phyloP scores from a whole-genome alignment of 2,113 vertebrate genomes.

The Cricetomys ansorgei region DNA sequence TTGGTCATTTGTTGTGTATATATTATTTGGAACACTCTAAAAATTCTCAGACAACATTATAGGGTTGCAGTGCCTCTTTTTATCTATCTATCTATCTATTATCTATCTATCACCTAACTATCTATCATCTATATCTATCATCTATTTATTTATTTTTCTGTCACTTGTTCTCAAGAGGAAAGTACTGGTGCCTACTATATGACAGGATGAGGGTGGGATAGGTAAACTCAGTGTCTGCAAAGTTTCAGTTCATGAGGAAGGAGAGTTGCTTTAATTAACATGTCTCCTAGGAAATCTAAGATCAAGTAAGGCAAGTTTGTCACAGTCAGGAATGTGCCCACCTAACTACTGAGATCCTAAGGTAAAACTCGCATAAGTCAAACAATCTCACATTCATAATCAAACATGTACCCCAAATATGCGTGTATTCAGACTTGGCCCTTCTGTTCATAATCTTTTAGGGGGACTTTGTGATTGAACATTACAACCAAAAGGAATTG shows the following conservation, averaged over 20 bases:
- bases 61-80: slow-evolving; percentile 58
- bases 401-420: slow-evolving; percentile 74
- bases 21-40: slow-evolving; percentile 77
- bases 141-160: slow-evolving; percentile 34
- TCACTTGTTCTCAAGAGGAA: slow-evolving; percentile 73
- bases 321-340: slow-evolving; percentile 80
- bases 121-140: background rate
- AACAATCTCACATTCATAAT: slow-evolving; percentile 75
- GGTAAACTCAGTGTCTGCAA: slow-evolving; percentile 52
- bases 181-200: slow-evolving; percentile 64
- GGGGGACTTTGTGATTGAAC: background rate
- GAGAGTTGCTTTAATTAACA: slow-evolving; percentile 86
- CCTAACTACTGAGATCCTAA: slow-evolving; percentile 85
- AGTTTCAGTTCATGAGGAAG: slow-evolving; percentile 81
- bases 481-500: slow-evolving; percentile 53
- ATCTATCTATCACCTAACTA: background rate
- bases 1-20: slow-evolving; percentile 80
- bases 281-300: slow-evolving; percentile 84
- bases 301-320: slow-evolving; percentile 81
- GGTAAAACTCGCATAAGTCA: slow-evolving; percentile 78
- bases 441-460: slow-evolving; percentile 60
- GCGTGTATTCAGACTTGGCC: slow-evolving; percentile 11
- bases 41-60: slow-evolving; percentile 78
- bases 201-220: slow-evolving; percentile 42
- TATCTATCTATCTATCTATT: slow-evolving; percentile 41